Evolutionary conservation across 2,888 invertebrate species (phyloP), one percentile per base, ranked within the genome.

Genomic region (Euspilapteryx auroguttella): DNA sequence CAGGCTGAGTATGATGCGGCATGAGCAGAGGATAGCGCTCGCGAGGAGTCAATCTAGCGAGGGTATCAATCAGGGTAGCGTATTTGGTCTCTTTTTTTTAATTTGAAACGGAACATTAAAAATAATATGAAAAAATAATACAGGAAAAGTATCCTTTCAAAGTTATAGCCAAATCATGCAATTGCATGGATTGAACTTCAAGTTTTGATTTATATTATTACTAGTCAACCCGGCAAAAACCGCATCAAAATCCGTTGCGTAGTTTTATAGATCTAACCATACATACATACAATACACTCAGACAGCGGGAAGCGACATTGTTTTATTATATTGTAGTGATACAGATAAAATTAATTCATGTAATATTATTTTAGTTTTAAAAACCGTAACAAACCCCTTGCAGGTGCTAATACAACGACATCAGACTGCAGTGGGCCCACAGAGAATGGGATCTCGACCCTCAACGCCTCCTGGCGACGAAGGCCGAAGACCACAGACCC

Each of bases 1-100:
- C 78, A 82, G 94, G 45, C 79, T 94, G 53, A 87, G 89, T 55
- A 94, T 95, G 89, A 93, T 97, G 92, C 80, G 90, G 42, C 90
- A 91, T 57, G 92, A 92, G 57, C 89, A 91, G 65, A 79, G 89
- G 41, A 82, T 89, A 40, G 83, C 86, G 36, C 87, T 89, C 45
- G 85, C 86, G 14, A 76, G 86, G 45, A 82, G 83, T 27, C 83
- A 85, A 44, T 89, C 89, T 31, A 87, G 86, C 44, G 91, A 92
- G 53, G 85, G 83, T 37, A 76, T 89, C 32, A 81, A 82, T 44
- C 77, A 71, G 42, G 64, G 77, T 80, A 59, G 38, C 38, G 20
- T 6, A 6, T 3, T 11, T 11, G 24, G 17, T n/a, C n/a, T n/a
- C n/a, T n/a, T n/a, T n/a, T n/a, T n/a, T n/a, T n/a, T n/a, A n/a